Evolutionary conservation across 2,113 vertebrate genomes (phyloP).

Genomic region (Danionella cerebrum): DNA sequence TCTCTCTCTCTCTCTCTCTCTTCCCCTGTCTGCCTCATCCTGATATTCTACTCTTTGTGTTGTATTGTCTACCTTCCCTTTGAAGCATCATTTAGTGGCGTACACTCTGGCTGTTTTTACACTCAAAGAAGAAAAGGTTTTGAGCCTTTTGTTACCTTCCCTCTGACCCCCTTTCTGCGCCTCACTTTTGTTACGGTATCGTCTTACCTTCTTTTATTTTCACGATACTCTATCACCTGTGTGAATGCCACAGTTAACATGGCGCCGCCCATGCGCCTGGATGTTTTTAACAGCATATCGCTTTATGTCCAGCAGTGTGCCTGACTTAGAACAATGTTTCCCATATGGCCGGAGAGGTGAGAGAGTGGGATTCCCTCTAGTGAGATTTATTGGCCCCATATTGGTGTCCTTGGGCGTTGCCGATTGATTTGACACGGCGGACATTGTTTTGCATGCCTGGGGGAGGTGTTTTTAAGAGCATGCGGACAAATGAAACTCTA

Average conservation of each 20-base stretch:
- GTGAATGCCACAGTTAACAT: not conserved
- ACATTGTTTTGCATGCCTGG: conserved; percentile 32
- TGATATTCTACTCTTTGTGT: not conserved
- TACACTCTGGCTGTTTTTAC: conserved; percentile 10
- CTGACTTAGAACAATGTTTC: conserved; percentile 10
- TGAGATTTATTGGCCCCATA: conserved; percentile 43
- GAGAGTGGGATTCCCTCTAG: conserved; percentile 20
- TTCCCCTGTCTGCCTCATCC: not conserved
- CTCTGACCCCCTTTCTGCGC: not conserved
- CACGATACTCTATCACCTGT: conserved; percentile 16
- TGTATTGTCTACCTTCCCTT: not conserved
- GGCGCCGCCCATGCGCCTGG: not conserved
- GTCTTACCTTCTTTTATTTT: conserved; percentile 6
- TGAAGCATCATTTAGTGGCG: conserved; percentile 7
- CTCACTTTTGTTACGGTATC: not conserved
- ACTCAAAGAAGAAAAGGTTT: conserved; percentile 11
- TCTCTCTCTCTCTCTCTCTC: not conserved
- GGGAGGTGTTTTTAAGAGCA: conserved; percentile 12
- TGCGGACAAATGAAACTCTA: not conserved
- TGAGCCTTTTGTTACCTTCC: conserved; percentile 24
- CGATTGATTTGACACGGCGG: conserved; percentile 51
- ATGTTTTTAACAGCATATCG: not conserved
- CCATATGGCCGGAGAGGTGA: conserved; percentile 23
- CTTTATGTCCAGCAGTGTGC: not conserved
- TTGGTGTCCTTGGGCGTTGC: conserved; percentile 44